Conservation (phyloP, 2,113 vertebrate genomes). For the Anser brachyrhynchus region DNA sequence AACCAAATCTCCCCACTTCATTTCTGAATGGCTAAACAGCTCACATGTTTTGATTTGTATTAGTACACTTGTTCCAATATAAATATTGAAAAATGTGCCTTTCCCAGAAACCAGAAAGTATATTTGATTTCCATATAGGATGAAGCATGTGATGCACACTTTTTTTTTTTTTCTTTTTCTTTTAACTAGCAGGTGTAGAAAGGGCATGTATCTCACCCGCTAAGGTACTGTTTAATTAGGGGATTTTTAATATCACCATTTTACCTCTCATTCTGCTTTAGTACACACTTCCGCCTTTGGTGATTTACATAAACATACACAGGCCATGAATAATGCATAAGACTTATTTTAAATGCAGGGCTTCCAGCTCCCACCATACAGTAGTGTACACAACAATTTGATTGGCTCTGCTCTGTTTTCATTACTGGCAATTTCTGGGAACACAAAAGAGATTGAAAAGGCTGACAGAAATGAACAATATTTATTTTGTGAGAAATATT, state of each 20-base stretch:
- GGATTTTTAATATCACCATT: conserved; percentile 63
- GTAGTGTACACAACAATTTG: conserved; percentile 71
- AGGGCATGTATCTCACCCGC: not conserved
- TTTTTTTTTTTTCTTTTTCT: not conserved
- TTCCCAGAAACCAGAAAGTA: not conserved
- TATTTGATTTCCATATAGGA: conserved; percentile 27
- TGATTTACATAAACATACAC: conserved; percentile 78
- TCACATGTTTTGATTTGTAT: conserved; percentile 13
- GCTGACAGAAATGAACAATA: conserved; percentile 72
- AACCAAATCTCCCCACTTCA: not conserved
- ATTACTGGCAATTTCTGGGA: conserved; percentile 76
- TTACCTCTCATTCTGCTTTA: conserved; percentile 65
- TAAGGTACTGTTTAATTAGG: conserved; percentile 35
- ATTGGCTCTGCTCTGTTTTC: conserved; percentile 78
- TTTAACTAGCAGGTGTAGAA: conserved; percentile 8
- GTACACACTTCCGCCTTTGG: conserved; percentile 49
- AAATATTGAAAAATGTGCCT: conserved; percentile 41
- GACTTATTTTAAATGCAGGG: conserved; percentile 70
- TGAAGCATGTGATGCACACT: not conserved
- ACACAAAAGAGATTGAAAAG: conserved; percentile 74
- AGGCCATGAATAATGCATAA: conserved; percentile 75
- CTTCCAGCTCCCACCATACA: conserved; percentile 70
- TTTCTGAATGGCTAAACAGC: not conserved
- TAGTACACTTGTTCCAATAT: not conserved
- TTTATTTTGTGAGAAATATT: conserved; percentile 73